Evolutionary conservation across 2,113 vertebrate genomes (phyloP), one percentile per base, ranked within the genome.

Genomic region (Seriola dumerili): DNA sequence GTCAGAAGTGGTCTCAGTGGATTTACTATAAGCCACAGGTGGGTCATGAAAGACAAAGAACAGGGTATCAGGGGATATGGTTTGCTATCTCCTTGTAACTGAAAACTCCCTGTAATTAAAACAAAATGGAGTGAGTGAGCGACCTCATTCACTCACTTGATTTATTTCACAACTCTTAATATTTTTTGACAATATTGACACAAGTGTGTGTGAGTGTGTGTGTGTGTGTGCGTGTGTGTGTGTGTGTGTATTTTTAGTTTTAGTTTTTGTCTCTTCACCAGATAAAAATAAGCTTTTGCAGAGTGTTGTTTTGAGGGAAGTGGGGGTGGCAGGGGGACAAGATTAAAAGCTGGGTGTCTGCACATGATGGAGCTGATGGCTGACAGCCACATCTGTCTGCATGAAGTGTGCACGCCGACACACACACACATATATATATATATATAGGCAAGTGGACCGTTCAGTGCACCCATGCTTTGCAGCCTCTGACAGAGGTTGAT

Each of bases 291-390:
- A 78, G 64, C 42, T 70, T 59, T 50, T 57, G 29, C 70, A 75
- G 59, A 70, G 46, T 69, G 42, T 25, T 46, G 69, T 86, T 90
- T 87, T 10, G 40, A 2, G 40, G 40, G 40, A 10, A 8, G 2
- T 12, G 59, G 21, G 17, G 42, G 29, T 25, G 55, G n/a, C 34
- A n/a, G 25, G 32, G 17, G 83, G n/a, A 5, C 32, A 21, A 85
- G 72, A 92, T 93, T 90, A 90, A 92, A 92, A 89, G 64, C 76
- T 66, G 73, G 62, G 76, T 89, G 91, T 89, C 87, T 91, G 80
- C 80, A 74, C 77, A 88, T 92, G 92, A 93, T 84, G 88, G 93
- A 89, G 90, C 88, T 94, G 95, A 94, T 90, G 88, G 92, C 91
- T 94, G 92, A 94, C 93, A 91, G 90, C 88, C 74, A 71, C 62